Conservation (phyloP, 2,797 vertebrate genomes). For the Amblyraja radiata region DNA sequence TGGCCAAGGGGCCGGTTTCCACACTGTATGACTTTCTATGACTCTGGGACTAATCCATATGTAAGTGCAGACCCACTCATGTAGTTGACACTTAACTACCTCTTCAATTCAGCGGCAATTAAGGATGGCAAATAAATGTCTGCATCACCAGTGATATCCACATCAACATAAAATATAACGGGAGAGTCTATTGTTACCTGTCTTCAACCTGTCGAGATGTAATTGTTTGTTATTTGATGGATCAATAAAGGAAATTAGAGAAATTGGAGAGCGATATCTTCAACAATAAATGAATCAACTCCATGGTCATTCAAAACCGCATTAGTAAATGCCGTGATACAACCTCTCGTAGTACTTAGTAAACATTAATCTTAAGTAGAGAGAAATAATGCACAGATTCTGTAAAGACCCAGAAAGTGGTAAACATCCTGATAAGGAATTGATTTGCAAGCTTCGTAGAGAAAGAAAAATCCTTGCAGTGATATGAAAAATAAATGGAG, state of each 20-base stretch:
- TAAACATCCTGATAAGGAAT: neutral
- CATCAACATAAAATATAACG: too few species aligned
- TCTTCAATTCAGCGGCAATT: too few species aligned
- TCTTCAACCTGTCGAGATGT: neutral
- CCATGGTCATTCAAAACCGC: neutral
- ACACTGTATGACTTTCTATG: too few species aligned
- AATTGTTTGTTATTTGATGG: neutral
- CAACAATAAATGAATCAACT: neutral
- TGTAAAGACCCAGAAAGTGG: neutral
- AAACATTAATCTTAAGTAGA: neutral
- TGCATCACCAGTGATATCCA: too few species aligned
- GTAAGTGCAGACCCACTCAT: too few species aligned
- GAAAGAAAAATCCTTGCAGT: too few species aligned
- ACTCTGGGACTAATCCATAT: too few species aligned
- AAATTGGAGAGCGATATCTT: neutral
- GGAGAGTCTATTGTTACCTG: too few species aligned
- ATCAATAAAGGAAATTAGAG: neutral
- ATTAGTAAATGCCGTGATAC: neutral
- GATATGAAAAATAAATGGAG: neutral
- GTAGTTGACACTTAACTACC: too few species aligned
- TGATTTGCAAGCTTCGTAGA: neutral
- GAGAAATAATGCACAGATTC: neutral
- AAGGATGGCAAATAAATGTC: too few species aligned
- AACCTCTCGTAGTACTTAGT: neutral
- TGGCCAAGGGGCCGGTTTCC: too few species aligned